Conservation (phyloP, 2,888 invertebrate genomes). For the Metellina segmentata region DNA sequence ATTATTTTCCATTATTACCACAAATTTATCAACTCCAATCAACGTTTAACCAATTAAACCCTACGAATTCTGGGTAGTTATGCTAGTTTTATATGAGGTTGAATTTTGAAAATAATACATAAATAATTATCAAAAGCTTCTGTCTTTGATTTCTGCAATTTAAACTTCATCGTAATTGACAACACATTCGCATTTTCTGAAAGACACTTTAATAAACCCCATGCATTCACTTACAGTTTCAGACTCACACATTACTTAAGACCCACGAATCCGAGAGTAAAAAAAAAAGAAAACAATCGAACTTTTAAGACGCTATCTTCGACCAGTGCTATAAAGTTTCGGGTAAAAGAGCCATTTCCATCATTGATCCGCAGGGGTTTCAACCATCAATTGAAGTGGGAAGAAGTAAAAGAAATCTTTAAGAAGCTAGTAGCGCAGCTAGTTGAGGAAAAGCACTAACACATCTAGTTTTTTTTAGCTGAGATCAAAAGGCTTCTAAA, state of each 20-base stretch:
- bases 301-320: constrained; percentile 19
- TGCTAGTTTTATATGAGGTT: too few relatives aligned
- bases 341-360: constrained; percentile 22
- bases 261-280: not conserved
- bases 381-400: not conserved
- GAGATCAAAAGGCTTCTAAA: constrained; percentile 46
- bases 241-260: not conserved
- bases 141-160: too few relatives aligned
- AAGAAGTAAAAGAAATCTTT: constrained; percentile 48
- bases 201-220: not conserved
- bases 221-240: not conserved
- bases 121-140: too few relatives aligned
- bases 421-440: not conserved
- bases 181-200: too few relatives aligned
- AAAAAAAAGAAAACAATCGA: constrained; percentile 16
- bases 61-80: too few relatives aligned
- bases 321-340: constrained; percentile 38
- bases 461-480: constrained; percentile 40
- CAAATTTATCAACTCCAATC: too few relatives aligned
- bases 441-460: constrained; percentile 37
- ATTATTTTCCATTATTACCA: too few relatives aligned
- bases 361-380: constrained; percentile 23
- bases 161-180: too few relatives aligned
- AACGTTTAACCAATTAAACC: too few relatives aligned
- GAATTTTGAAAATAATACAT: too few relatives aligned